Evolutionary conservation across 37 sponge, comb jelly and placozoan species (phyloP), one percentile per base, ranked within the genome.

Genomic region (Haliclona indistincta): DNA sequence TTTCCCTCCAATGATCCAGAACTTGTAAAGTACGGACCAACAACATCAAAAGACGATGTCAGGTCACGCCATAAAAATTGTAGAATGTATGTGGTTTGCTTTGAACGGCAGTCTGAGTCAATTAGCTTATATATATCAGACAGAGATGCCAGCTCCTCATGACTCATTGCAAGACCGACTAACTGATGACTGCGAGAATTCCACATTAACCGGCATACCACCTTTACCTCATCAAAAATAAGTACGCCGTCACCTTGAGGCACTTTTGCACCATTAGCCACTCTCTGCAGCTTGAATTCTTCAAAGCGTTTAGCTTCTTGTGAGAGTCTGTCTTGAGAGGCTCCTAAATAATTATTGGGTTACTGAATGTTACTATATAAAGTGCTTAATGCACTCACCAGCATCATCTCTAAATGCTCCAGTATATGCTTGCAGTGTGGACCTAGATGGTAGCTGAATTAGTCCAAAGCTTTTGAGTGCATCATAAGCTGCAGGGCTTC

Each of bases 141-240:
- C 22, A 75, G 51, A 62, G 64, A 44, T 13, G 64, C 63, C 11
- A 75, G 32, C 4, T 75, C 76, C 49, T 75, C 76, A 41, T 38
- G 64, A 41, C 34, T 75, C 76, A 75, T 75, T 4, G 64, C 64
- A 43, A 75, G 76, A 22, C 76, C 76, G 25, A 63, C 32, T 7
- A 75, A 22, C 23, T 75, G 32, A 42, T 75, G 76, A 28, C 76
- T 75, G 8, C 76, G 43, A 6, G 76, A 75, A 40, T 75, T 75
- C 76, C 76, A 75, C 26, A 75, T 17, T 17, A 75, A 43, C 30
- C 64, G 43, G 43, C 64, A 42, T 7, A 75, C 51, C 3, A 75
- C 76, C 73, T 75, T 75, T 60, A 75, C 76, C 34, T 75, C 76
- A 42, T 75, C 76, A 47, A 47, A 61, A 26, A 75, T 75, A 13